Conservation (phyloP, 2,888 invertebrate species). For the Athalia cordata region DNA sequence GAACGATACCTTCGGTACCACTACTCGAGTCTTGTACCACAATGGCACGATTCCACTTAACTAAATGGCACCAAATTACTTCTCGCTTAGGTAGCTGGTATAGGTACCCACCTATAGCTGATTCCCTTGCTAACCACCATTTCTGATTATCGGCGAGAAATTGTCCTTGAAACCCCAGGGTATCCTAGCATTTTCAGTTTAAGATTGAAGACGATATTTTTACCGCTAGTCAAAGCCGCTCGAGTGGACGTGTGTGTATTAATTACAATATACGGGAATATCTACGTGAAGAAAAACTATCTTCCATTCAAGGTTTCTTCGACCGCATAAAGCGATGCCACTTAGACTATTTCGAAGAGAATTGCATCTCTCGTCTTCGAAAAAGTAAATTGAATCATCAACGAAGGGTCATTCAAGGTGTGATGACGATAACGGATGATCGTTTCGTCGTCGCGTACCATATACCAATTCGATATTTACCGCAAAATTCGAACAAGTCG, state of each 20-base stretch:
- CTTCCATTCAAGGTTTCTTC: no score
- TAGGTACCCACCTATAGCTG: no score
- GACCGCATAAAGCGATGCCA: no score
- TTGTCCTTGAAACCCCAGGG: not conserved
- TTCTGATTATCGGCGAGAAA: not conserved
- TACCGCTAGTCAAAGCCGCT: not conserved
- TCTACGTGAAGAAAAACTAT: not conserved
- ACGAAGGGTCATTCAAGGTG: no score
- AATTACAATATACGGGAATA: not conserved
- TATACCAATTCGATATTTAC: no score
- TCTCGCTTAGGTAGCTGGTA: conserved; percentile 17
- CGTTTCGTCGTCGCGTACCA: no score
- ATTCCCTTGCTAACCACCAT: no score
- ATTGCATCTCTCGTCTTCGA: no score
- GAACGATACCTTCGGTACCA: conserved; percentile 15
- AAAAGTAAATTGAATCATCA: no score
- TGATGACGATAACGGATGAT: no score
- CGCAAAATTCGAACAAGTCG: no score
- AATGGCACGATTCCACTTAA: conserved; percentile 43
- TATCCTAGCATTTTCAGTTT: not conserved
- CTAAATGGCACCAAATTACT: conserved; percentile 42
- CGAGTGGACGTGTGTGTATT: not conserved
- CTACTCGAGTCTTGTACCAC: conserved; percentile 26
- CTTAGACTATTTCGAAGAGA: no score
- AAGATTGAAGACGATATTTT: conserved; percentile 24